Percentiles rank a stretch among this genome's conserved stretches.
These are phyloP conservation scores for Adrianichthys oophorus DNA, from an alignment of 2,797 vertebrate genomes.

Conservation along the genomic window DNA sequence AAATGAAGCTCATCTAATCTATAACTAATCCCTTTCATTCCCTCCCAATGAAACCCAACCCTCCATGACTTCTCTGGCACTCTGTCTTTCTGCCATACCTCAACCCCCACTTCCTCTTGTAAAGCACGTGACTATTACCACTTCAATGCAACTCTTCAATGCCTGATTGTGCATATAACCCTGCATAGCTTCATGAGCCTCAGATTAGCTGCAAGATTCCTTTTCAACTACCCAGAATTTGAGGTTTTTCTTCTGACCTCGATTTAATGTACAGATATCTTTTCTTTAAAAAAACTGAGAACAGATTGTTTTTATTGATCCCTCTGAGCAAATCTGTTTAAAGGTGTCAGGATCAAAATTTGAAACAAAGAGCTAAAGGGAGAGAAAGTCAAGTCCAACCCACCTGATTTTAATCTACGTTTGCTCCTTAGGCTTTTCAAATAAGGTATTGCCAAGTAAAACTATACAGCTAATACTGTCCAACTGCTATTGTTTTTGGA, in stretches of 20 bases:
- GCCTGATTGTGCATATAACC: constrained; percentile 62
- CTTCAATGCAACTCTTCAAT: constrained; percentile 48
- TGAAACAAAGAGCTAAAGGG: constrained; percentile 48
- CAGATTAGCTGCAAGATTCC: constrained; percentile 54
- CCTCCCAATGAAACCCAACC: constrained; percentile 25
- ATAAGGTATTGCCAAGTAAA: too few species aligned
- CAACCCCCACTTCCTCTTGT: constrained; percentile 13
- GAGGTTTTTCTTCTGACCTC: constrained; percentile 54
- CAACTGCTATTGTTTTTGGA: too few species aligned
- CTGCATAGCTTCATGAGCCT: constrained; percentile 52
- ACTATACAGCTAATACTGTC: too few species aligned
- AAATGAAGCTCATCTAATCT: constrained; percentile 53
- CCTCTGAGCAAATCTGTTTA: constrained; percentile 38
- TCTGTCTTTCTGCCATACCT: constrained; percentile 15
- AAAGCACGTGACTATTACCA: constrained; percentile 12
- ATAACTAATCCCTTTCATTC: constrained; percentile 54
- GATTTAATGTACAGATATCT: constrained; percentile 60
- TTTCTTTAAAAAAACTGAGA: constrained; percentile 53
- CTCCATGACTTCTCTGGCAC: constrained; percentile 27
- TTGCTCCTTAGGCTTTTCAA: too few species aligned
- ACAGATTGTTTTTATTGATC: constrained; percentile 54
- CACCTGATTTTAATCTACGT: too few species aligned
- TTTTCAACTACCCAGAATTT: constrained; percentile 37
- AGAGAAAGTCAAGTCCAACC: constrained; percentile 14
- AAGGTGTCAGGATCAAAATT: constrained; percentile 64